Conservation (phyloP, 2,888 invertebrate species). For the Cataglyphis albicans region DNA sequence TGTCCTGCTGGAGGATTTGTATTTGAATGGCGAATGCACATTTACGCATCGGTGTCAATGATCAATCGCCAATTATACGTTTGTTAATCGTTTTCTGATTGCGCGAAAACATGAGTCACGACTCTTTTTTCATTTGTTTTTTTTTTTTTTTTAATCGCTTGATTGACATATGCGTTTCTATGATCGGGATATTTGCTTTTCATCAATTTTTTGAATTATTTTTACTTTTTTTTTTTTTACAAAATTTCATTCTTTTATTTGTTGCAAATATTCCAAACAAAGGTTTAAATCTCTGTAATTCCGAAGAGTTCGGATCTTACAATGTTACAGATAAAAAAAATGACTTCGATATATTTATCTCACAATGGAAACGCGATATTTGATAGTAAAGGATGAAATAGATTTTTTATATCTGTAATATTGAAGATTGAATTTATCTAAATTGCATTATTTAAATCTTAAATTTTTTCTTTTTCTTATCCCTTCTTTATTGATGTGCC, state of each 20-base stretch:
- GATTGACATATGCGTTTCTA: conserved; percentile 24
- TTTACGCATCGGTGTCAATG: conserved; percentile 50
- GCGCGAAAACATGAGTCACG: conserved; percentile 49
- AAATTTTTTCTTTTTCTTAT: neutral
- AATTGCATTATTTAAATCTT: neutral
- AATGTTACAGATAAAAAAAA: conserved; percentile 8
- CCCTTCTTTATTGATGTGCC: conserved; percentile 14
- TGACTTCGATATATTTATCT: neutral
- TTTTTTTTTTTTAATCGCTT: neutral
- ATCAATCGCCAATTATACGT: conserved; percentile 63
- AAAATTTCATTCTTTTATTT: conserved; percentile 7
- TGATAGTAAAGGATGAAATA: neutral
- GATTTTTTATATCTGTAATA: neutral
- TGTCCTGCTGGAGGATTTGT: conserved; percentile 12
- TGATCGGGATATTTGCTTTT: neutral
- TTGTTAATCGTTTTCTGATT: conserved; percentile 59
- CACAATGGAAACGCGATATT: neutral
- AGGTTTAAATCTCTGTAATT: conserved; percentile 27
- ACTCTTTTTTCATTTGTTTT: conserved; percentile 8
- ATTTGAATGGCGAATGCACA: conserved; percentile 23
- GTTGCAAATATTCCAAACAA: conserved; percentile 1
- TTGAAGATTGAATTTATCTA: conserved; percentile 16
- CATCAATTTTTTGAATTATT: neutral
- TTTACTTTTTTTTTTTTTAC: neutral
- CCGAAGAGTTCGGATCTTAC: conserved; percentile 4